phyloP scores from a whole-genome alignment of 2,113 vertebrate species.

The Brachypteracias leptosomus region DNA sequence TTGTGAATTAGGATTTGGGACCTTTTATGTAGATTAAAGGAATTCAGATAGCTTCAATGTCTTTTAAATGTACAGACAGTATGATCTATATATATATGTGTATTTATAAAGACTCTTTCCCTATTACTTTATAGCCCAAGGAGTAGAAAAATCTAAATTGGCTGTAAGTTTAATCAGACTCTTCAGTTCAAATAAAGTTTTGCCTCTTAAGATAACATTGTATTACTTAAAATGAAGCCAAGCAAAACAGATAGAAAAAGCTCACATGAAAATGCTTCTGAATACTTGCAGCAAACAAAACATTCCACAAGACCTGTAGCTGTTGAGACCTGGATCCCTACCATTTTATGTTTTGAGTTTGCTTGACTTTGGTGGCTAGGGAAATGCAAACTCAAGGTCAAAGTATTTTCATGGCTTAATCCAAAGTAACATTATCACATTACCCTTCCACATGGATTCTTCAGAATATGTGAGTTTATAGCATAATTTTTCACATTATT shows the following conservation, averaged over 20 bases:
- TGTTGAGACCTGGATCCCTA: neutral
- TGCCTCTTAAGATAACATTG: neutral
- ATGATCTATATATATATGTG: neutral
- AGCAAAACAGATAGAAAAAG: neutral
- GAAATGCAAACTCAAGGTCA: neutral
- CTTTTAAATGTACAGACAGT: neutral
- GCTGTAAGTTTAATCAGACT: neutral
- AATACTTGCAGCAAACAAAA: neutral
- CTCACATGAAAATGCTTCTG: neutral
- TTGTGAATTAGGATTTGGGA: neutral
- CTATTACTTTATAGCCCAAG: neutral
- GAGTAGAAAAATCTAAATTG: neutral
- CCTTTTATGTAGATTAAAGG: neutral
- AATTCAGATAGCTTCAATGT: neutral
- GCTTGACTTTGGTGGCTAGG: neutral
- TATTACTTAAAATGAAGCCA: neutral
- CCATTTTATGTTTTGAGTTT: neutral
- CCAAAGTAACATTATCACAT: neutral
- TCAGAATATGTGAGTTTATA: neutral
- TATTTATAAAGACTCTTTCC: neutral
- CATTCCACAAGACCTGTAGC: neutral
- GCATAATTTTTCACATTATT: neutral
- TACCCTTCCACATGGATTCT: neutral
- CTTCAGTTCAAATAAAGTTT: neutral
- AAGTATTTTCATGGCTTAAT: neutral